A percentile compares a stretch with the other conserved stretches of the same genome.
Evolutionary conservation across 2,888 invertebrate genomes (phyloP).

Genomic region (Lepidocyrtinus sp.): DNA sequence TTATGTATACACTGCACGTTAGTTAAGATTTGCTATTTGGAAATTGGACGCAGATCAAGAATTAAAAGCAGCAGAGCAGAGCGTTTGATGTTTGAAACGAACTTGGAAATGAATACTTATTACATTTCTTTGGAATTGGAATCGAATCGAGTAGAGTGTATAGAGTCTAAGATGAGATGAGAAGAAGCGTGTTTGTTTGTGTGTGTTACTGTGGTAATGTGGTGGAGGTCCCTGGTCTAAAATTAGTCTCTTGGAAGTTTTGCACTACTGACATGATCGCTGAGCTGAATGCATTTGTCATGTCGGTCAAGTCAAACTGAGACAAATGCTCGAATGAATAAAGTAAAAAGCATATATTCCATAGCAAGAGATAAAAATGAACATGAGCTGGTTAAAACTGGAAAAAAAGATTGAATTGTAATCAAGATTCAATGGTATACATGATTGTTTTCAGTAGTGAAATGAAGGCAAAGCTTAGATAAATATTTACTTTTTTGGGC

Average conservation of each 20-base stretch:
- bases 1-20: too few relatives aligned
- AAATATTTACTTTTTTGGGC: background rate
- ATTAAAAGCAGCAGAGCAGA: background rate
- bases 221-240: conserved; percentile 27
- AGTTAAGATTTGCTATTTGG: too few relatives aligned
- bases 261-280: conserved; percentile 36
- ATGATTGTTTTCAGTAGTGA: background rate
- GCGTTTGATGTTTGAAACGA: background rate
- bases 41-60: conserved; percentile 2
- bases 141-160: too few relatives aligned
- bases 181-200: background rate
- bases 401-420: background rate
- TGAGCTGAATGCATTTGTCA: background rate
- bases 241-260: conserved; percentile 61
- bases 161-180: background rate
- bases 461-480: background rate
- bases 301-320: background rate
- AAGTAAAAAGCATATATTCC: too few relatives aligned
- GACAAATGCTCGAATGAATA: too few relatives aligned
- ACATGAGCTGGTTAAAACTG: background rate
- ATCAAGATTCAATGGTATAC: too few relatives aligned
- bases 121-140: too few relatives aligned
- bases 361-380: too few relatives aligned
- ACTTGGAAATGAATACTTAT: conserved; percentile 10
- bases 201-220: too few relatives aligned